A percentile compares a stretch with the other conserved stretches of the same genome.
Conservation (phyloP, 2,113 vertebrate genomes). For the Choloepus hoffmanni region DNA sequence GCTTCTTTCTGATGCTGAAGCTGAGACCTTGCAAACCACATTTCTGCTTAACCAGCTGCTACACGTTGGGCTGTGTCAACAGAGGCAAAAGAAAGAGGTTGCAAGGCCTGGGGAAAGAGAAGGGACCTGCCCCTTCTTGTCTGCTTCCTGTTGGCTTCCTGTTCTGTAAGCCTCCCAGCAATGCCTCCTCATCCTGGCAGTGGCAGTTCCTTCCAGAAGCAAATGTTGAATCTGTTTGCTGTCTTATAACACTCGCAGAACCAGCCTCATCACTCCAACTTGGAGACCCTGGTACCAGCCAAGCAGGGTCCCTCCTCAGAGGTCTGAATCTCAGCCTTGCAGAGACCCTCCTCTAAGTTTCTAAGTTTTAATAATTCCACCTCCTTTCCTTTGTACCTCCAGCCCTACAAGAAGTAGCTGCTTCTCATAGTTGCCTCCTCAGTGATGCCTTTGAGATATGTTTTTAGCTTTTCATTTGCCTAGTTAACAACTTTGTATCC, state of each 20-base stretch:
- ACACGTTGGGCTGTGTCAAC: background rate
- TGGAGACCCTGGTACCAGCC: background rate
- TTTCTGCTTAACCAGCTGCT: background rate
- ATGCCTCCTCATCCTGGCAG: background rate
- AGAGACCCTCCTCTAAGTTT: background rate
- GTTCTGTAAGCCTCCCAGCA: background rate
- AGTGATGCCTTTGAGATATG: background rate
- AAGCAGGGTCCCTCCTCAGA: background rate
- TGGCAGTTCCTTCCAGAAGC: background rate
- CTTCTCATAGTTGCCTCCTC: background rate
- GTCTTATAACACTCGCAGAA: background rate
- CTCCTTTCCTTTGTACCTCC: background rate
- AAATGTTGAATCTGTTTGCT: background rate
- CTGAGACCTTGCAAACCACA: background rate
- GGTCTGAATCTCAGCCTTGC: background rate
- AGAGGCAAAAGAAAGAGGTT: background rate
- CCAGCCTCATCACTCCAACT: background rate
- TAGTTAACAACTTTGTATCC: background rate
- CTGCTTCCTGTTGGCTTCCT: background rate
- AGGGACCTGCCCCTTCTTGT: slow-evolving; percentile 27
- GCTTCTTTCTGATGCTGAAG: background rate
- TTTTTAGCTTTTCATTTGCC: background rate
- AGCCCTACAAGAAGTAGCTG: background rate
- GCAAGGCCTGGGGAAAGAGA: background rate
- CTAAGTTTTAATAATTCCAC: background rate